phyloP scores from a whole-genome alignment of 2,113 vertebrate species.

The Spheniscus mendiculus region DNA sequence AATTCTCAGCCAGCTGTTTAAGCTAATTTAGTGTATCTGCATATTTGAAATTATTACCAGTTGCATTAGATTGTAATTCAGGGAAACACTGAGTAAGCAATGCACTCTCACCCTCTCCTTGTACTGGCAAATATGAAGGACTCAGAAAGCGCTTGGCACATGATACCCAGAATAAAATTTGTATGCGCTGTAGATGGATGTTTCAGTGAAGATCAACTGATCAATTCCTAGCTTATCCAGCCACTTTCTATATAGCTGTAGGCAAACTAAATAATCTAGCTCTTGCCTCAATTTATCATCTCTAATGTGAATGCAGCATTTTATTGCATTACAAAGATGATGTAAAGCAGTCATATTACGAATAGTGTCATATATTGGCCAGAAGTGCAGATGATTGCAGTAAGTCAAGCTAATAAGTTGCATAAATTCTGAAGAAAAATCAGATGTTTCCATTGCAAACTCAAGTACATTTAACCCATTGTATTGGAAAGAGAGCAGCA shows the following conservation, averaged over 20 bases:
- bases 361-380: neutral
- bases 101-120: neutral
- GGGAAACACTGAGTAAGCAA: constrained; percentile 2
- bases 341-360: neutral
- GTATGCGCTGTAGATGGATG: neutral
- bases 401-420: neutral
- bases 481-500: neutral
- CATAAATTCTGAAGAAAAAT: neutral
- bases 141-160: neutral
- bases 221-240: neutral
- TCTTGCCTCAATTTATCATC: neutral
- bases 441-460: neutral
- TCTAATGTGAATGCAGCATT: neutral
- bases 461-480: neutral
- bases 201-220: neutral
- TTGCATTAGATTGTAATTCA: neutral
- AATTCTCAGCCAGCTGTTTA: neutral
- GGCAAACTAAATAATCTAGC: neutral
- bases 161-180: neutral
- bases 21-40: neutral
- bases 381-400: neutral
- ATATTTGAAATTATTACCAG: neutral
- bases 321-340: neutral
- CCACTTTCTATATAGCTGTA: neutral
- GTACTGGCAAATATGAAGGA: neutral